Evolutionary conservation across 2,797 vertebrate species (phyloP).

Genomic region (Steatocranus sp.): DNA sequence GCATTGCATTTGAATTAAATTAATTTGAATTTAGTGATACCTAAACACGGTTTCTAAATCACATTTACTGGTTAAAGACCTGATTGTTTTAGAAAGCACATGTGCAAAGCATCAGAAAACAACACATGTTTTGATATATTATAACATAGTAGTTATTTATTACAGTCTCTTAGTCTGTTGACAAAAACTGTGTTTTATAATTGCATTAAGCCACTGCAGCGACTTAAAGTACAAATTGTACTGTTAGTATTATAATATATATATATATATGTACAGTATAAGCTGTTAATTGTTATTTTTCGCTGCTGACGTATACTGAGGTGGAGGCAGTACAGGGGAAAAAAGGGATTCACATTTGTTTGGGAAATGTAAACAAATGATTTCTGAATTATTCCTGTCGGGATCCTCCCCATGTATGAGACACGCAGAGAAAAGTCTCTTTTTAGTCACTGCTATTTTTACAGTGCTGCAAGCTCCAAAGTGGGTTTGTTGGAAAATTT

Average conservation of each 20-base stretch:
- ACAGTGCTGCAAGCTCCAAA: conserved; percentile 7
- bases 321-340: background rate
- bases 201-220: background rate
- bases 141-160: background rate
- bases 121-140: background rate
- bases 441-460: background rate
- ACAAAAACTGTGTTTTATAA: background rate
- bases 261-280: background rate
- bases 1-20: background rate
- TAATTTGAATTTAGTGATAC: background rate
- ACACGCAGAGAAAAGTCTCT: background rate
- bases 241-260: background rate
- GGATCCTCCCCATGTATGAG: background rate
- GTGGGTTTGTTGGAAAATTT: conserved; percentile 15
- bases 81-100: background rate
- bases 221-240: background rate
- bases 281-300: background rate
- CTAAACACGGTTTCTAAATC: background rate
- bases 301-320: rapidly evolving
- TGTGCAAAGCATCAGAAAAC: background rate
- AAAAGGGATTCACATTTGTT: background rate
- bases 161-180: background rate
- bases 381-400: background rate
- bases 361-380: background rate
- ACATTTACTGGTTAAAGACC: background rate